phyloP scores from a whole-genome alignment of 2,888 invertebrate species.

The Torymus aiolomorphi region DNA sequence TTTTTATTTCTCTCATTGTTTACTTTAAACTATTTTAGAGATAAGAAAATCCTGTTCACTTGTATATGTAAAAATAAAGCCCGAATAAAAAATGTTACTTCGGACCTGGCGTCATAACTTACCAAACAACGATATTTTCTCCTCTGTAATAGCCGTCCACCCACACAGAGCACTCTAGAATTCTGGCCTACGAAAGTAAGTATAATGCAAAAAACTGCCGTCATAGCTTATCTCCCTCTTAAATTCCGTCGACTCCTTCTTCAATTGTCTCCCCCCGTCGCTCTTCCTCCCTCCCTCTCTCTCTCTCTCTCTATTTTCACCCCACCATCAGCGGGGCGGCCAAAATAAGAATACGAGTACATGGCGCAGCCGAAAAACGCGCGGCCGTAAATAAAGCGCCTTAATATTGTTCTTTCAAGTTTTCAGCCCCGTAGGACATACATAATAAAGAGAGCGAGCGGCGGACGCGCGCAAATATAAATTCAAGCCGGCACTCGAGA shows the following conservation, averaged over 20 bases:
- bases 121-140: too few relatives aligned
- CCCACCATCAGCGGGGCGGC: neutral
- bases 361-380: neutral
- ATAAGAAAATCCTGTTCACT: too few relatives aligned
- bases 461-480: constrained; percentile 36
- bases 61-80: too few relatives aligned
- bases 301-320: neutral
- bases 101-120: too few relatives aligned
- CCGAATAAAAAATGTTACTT: too few relatives aligned
- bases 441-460: constrained; percentile 35
- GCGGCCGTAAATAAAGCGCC: constrained; percentile 34
- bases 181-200: too few relatives aligned
- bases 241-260: constrained; percentile 8
- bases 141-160: too few relatives aligned
- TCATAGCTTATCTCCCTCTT: constrained; percentile 14
- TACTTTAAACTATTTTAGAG: too few relatives aligned
- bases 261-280: constrained; percentile 15
- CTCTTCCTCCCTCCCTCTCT: neutral
- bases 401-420: constrained; percentile 49
- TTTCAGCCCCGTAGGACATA: constrained; percentile 30
- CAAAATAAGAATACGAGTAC: neutral
- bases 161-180: too few relatives aligned
- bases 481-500: constrained; percentile 11
- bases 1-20: too few relatives aligned
- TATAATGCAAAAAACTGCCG: too few relatives aligned